phyloP scores from a whole-genome alignment of 2,888 invertebrate genomes.

The Penaeus monodon region DNA sequence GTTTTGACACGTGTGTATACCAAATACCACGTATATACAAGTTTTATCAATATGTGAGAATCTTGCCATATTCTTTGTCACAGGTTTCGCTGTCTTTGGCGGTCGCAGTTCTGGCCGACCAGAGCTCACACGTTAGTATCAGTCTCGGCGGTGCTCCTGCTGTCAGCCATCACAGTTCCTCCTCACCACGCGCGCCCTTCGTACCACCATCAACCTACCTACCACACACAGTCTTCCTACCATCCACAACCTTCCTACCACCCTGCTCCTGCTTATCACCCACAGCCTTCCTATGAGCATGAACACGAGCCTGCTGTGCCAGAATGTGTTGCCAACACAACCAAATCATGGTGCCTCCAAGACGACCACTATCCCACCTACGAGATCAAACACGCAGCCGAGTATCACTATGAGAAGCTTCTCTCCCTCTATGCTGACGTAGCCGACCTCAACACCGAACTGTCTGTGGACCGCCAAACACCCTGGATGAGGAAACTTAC shows the following conservation, averaged over 20 bases:
- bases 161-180: too few species aligned
- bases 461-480: slow-evolving; percentile 49
- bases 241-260: slow-evolving; percentile 22
- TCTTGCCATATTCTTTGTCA: too few species aligned
- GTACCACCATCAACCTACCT: background rate
- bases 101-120: too few species aligned
- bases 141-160: too few species aligned
- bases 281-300: background rate
- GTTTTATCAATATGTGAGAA: too few species aligned
- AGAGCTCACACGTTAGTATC: too few species aligned
- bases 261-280: background rate
- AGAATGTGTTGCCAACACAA: slow-evolving; percentile 62
- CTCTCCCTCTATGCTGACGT: slow-evolving; percentile 65
- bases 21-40: too few species aligned
- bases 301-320: slow-evolving; percentile 32
- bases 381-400: slow-evolving; percentile 59
- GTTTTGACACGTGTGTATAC: too few species aligned
- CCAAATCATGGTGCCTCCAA: slow-evolving; percentile 55
- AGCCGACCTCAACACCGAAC: slow-evolving; percentile 51
- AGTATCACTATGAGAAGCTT: slow-evolving; percentile 53
- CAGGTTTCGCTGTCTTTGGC: too few species aligned
- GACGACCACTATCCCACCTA: slow-evolving; percentile 26
- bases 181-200: background rate
- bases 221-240: slow-evolving; percentile 20
- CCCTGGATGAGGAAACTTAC: slow-evolving; percentile 65